Evolutionary conservation across 2,113 vertebrate species (phyloP).

Genomic region (Myiozetetes cayanensis): DNA sequence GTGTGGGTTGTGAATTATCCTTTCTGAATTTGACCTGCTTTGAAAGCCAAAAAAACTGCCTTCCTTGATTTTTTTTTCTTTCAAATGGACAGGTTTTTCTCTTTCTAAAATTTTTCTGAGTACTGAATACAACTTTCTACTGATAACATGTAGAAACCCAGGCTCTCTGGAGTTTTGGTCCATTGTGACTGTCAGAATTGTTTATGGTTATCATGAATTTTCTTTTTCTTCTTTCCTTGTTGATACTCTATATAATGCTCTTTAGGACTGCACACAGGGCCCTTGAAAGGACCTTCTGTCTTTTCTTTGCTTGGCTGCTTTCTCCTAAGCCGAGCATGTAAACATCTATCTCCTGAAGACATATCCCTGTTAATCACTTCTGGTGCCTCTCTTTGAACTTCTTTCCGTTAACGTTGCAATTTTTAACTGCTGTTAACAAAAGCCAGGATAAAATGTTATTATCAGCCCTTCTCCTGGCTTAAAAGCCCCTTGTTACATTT

Average conservation of each 20-base stretch:
- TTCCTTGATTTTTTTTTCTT: not conserved
- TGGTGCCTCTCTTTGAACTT: constrained; percentile 21
- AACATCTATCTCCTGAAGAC: constrained; percentile 18
- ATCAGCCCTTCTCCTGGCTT: not conserved
- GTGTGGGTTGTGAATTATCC: not conserved
- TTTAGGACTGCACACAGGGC: not conserved
- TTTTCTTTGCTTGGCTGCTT: not conserved
- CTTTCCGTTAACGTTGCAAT: not conserved
- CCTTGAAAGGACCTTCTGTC: not conserved
- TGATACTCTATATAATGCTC: not conserved
- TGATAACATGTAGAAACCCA: not conserved
- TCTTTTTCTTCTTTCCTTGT: not conserved
- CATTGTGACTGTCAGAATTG: not conserved
- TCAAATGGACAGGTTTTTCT: not conserved
- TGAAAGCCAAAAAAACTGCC: not conserved
- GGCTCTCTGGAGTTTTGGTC: not conserved
- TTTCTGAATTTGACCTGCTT: constrained; percentile 5
- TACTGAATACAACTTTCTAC: not conserved
- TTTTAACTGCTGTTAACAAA: constrained; percentile 42
- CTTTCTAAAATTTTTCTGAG: not conserved
- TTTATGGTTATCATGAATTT: not conserved
- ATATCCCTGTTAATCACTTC: constrained; percentile 7
- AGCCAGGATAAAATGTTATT: constrained; percentile 19
- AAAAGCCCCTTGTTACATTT: not conserved
- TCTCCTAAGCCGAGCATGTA: not conserved